Evolutionary conservation across 2,888 invertebrate genomes (phyloP), one percentile per base, ranked within the genome.

Genomic region (Philhelius pedissequus): DNA sequence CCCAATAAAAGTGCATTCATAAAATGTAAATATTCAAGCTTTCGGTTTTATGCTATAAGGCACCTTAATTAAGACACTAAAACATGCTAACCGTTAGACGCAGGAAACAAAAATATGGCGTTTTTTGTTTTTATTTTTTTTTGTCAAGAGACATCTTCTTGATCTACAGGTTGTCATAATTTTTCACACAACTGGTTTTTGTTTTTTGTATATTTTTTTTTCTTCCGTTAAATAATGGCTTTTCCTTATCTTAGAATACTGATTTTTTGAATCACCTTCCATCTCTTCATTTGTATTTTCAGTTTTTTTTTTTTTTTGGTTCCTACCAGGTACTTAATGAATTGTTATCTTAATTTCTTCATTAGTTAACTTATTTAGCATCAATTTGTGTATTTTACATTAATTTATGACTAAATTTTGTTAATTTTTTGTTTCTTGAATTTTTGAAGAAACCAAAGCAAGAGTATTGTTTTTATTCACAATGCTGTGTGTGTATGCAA

Each of bases 271-370:
- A 64, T 64, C 45, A 48, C 48, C 22, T 48, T 45, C 45, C 45
- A 8, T 45, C n/a, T 62, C 27, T 27, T 18, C 11, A 30, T 20
- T 48, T 64, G 13, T 25, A 18, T 18, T 32, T 18, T 27, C 8
- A 22, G 58, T 40, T 25, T 35, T 32, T 32, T 30, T 43, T 60
- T 4, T 40, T 62, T 45, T 30, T 62, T 13, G 32, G 30, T 4
- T 30, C 40, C 15, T 60, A 22, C 22, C 20, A 22, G 64, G 48
- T 64, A 64, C 64, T 48, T 64, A 35, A 64, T 48, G 64, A 48
- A 62, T 38, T 60, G 50, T 32, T 80, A 80, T 80, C 80, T 71
- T 76, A 81, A 66, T 64, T 66, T 76, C 81, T 71, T 81, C 64
- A 70, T 76, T 71, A 70, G 52, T 56, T 56, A 40, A 81, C 48